Base-by-base conservation (phyloP, 2,888 invertebrate species). In the Agonopterix heracliana region DNA sequence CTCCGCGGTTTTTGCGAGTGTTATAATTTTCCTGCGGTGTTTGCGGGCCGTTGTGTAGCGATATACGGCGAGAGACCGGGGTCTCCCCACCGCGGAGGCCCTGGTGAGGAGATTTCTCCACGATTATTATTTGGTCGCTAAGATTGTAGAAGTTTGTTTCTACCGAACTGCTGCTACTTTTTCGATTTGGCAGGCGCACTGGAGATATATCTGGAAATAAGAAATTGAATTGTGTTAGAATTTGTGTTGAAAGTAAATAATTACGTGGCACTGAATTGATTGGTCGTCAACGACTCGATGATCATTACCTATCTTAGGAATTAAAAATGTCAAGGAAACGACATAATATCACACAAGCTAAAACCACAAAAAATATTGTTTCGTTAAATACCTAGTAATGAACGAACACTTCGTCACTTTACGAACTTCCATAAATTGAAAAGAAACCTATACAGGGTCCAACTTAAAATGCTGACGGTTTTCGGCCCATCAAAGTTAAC, bases 61-160 rank as follows among this genome's bases (percentile, higher is more conserved):
- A 88, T 67, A 87, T 81, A 55, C 88, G 83, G 44, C 89, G 76
- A 44, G 78, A 77, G 52, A 72, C 74, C 45, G 86, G 83, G 50
- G 83, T 80, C 49, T 82, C 81, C 44, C 66, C 64, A 51, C 73
- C 69, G 48, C 79, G 82, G 52, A 88, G 78, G 64, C 81, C 79
- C 57, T 80, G 77, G 66, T 86, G 87, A 9, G 90, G 90, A 36
- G 90, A 88, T 76, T 90, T 90, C 69, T 91, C 91, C 45, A 90
- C 88, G 46, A 91, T 90, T 54, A 91, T 89, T 50, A 90, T 81
- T 76, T 91, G 90, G 64, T 91, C 91, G 58, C 81, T 90, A 35
- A 93, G 90, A 74, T 92, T 93, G 80, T 93, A 93, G 65, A 91
- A 91, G 65, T 92, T 92, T 1, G 91, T 91, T 72, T 92, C 92